Conservation (phyloP, 2,113 vertebrate genomes). For the Pomatorhinus ruficollis region DNA sequence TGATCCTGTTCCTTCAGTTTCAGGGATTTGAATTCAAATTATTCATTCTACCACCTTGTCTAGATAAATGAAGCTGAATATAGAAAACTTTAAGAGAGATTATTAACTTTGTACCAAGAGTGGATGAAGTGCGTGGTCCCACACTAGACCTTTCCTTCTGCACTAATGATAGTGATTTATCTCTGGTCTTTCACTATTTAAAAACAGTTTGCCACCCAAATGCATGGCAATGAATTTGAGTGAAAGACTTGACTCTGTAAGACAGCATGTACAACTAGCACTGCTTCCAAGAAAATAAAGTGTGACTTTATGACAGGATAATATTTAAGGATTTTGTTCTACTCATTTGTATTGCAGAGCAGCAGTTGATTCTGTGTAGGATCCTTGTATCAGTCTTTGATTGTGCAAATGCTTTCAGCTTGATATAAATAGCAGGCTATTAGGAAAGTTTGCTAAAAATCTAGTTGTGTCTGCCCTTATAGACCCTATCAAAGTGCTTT, state of each 20-base stretch:
- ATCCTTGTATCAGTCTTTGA: background rate
- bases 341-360: background rate
- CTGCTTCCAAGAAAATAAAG: background rate
- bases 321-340: background rate
- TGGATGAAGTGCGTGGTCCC: background rate
- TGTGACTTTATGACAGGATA: background rate
- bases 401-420: background rate
- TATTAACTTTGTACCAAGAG: background rate
- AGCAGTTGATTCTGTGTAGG: background rate
- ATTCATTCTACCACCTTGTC: background rate
- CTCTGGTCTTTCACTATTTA: background rate
- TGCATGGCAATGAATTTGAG: background rate
- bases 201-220: background rate
- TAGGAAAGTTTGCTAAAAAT: background rate
- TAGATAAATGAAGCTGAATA: conserved; percentile 5
- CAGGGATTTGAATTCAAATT: background rate
- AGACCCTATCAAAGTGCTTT: background rate
- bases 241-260: background rate
- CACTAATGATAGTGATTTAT: background rate
- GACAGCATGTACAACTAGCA: background rate
- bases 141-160: background rate
- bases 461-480: background rate
- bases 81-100: background rate
- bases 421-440: background rate
- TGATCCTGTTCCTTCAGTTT: background rate